Evolutionary conservation across 2,888 invertebrate genomes (phyloP).

Genomic region (Vandiemenella viatica): DNA sequence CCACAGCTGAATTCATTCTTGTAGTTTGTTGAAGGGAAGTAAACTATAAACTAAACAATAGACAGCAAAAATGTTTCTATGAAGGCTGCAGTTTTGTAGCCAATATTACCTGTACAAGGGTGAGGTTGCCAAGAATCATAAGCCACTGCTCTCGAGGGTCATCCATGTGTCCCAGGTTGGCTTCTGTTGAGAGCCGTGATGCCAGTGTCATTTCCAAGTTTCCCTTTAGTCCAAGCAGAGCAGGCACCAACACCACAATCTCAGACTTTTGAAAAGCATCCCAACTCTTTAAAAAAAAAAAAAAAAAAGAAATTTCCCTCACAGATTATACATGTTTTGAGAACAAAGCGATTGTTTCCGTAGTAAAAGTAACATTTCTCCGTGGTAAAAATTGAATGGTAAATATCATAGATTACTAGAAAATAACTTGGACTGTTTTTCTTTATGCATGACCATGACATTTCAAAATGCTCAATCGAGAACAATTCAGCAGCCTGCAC

Average conservation of each 20-base stretch:
- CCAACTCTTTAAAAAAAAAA: slow-evolving; percentile 50
- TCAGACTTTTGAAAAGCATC: slow-evolving; percentile 64
- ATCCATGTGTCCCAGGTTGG: slow-evolving; percentile 72
- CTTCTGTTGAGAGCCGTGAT: slow-evolving; percentile 77
- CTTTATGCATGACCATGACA: too few species aligned
- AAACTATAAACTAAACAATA: too few species aligned
- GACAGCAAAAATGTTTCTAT: not conserved
- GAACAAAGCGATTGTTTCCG: too few species aligned
- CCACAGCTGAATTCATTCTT: not conserved
- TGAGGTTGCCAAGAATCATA: slow-evolving; percentile 51
- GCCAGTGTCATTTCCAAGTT: slow-evolving; percentile 92
- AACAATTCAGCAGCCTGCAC: too few species aligned
- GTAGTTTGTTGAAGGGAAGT: too few species aligned
- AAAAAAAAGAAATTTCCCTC: too few species aligned
- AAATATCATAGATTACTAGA: too few species aligned
- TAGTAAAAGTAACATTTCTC: too few species aligned
- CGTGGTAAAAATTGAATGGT: too few species aligned
- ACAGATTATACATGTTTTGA: too few species aligned
- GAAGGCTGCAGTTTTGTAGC: not conserved
- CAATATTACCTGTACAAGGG: slow-evolving; percentile 10
- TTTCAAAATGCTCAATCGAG: too few species aligned
- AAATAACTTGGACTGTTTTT: too few species aligned
- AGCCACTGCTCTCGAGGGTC: slow-evolving; percentile 40
- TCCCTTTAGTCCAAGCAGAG: slow-evolving; percentile 78
- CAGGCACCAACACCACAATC: slow-evolving; percentile 79